Base-by-base conservation (phyloP, 2,797 vertebrate genomes). In the Myotis pilosus region DNA sequence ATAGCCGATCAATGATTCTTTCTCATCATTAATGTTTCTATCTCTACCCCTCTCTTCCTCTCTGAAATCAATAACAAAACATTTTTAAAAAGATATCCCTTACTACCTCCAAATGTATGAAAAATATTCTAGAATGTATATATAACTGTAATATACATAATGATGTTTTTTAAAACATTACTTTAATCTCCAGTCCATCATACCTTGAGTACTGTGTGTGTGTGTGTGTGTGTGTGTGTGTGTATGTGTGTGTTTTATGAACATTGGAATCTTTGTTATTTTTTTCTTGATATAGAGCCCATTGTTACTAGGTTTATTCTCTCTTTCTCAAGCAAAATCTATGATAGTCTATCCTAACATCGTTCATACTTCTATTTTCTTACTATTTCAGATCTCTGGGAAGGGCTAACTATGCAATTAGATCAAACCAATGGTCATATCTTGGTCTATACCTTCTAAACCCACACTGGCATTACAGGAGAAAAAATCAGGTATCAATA, bases 101-200 rank as follows among this genome's bases (percentile, higher is more conserved):
- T 47, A 51, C n/a, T 66, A 36, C 57, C 20, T 75, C 41, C 15
- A 69, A 72, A 76, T 68, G n/a, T 84, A 83, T 91, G 30, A 89
- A 91, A 92, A 84, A 89, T n/a, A 74, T 30, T 71, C 55, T 64
- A 28, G 15, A 49, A 49, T 4, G 4, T 68, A 30, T 92, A n/a
- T 69, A 55, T 44, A 75, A 7, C 83, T 88, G 30, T 23, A 84
- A 78, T 64, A 33, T 60, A n/a, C 36, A 71, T 83, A 71, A 16
- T 92, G 49, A 17, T 88, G 66, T 57, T 89, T 57, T 57, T 57
- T 17, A 90, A 87, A 86, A 90, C 78, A 82, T 71, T 82, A 71
- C 15, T 86, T 87, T 82, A 22, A 49, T 75, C 9, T 81, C 22
- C 68, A 86, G 66, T 51, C 3, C 44, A 74, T 28, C 16, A 33